phyloP scores from a whole-genome alignment of 2,888 invertebrate species.

The Heterodera filipjevi region DNA sequence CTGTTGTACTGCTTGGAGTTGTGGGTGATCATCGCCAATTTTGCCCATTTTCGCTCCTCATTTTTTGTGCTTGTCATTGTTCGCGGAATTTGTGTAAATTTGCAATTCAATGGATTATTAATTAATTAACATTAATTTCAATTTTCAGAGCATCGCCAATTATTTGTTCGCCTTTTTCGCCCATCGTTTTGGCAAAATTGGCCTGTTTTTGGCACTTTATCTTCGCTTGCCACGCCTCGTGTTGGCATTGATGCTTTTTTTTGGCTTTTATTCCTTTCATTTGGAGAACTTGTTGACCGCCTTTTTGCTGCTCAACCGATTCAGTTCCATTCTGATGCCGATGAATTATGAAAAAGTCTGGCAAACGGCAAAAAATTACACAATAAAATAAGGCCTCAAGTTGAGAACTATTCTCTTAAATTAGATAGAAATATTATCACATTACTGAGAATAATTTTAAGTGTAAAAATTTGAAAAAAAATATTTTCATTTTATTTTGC shows the following conservation, averaged over 20 bases:
- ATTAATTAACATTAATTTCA: neutral
- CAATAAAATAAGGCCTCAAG: too few species aligned
- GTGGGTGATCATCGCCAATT: constrained; percentile 15
- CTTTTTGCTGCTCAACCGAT: constrained; percentile 2
- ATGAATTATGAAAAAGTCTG: constrained; percentile 20
- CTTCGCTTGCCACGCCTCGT: neutral
- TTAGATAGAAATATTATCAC: too few species aligned
- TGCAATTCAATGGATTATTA: neutral
- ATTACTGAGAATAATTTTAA: too few species aligned
- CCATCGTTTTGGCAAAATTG: neutral
- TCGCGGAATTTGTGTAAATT: constrained; percentile 10
- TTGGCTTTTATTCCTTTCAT: constrained; percentile 12
- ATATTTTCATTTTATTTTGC: too few species aligned
- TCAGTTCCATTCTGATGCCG: constrained; percentile 12
- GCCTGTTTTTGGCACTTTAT: constrained; percentile 20
- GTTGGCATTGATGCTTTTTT: neutral
- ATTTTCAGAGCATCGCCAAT: constrained; percentile 1
- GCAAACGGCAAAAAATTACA: too few species aligned
- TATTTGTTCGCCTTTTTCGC: neutral
- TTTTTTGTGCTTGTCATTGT: constrained; percentile 16
- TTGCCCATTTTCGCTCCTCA: neutral
- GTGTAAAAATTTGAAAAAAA: too few species aligned
- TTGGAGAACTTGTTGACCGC: constrained; percentile 12
- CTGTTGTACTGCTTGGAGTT: constrained; percentile 16
- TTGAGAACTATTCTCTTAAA: too few species aligned